Base-by-base conservation (phyloP, 2,888 invertebrate species). In the Lepeophtheirus nordmannii region DNA sequence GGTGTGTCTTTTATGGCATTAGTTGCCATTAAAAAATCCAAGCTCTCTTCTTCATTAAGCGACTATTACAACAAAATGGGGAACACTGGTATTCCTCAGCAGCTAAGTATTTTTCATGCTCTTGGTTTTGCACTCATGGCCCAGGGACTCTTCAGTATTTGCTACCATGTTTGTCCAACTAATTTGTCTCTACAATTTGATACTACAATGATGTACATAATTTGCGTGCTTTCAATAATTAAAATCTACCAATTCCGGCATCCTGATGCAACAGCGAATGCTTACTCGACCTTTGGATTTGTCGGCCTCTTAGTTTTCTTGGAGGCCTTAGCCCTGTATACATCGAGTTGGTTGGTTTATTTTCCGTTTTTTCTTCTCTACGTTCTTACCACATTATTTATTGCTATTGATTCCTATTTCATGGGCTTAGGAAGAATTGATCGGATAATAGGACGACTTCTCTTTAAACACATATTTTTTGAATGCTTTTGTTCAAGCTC, bases 141-240 rank as follows among this genome's bases (percentile, higher is more conserved):
- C 1, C 63, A 63, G 8, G 63, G 53, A 3, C 53, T 63, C 9
- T 63, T 63, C 63, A 63, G 63, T 37, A 38, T 63, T 30, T 63
- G 63, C 23, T 63, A 63, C 17, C 63, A 63, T 56, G 63, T 63
- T 30, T 63, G 63, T 23, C 63, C 63, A 10, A 63, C 63, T 53
- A 63, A 63, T 56, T 17, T 53, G n/a, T 46, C 46, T 22, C 56
- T 63, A 10, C 63, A 63, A 46, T 63, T 63, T 9, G 63, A 63
- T 30, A 56, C 63, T 9, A 63, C 63, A 17, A 63, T 63, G 63
- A 63, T 63, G 63, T 63, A 63, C 8, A 38, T 63, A 46, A 63
- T 63, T n/a, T 63, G 63, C 23, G 37, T 56, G 46, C 38, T 63
- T 14, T 46, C 46, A 10, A 46, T 20, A 20, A 53, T 63, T 22